Evolutionary conservation across 1,140 invertebrate species (phyloP), one percentile per base, ranked within the genome.

Genomic region (Brachionus rubens): DNA sequence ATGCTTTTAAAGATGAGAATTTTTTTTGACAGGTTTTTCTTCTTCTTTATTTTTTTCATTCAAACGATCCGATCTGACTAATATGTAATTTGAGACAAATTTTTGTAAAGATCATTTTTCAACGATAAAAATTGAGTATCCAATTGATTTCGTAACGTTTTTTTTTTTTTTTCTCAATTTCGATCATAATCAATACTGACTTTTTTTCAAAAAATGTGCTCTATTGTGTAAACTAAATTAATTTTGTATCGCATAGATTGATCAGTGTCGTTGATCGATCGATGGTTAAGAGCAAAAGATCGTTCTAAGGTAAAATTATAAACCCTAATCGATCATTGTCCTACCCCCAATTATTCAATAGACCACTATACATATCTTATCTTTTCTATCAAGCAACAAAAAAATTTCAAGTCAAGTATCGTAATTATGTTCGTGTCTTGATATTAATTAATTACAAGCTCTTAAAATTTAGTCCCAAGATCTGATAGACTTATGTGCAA

Each of bases 111-210:
- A 54, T 54, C 52, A 28, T 54, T 54, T 26, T 30, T 7, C 16
- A 9, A 16, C 19, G 54, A 59, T 59, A 33, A 9, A 36, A 33
- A 33, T 9, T 19, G 36, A 40, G 28, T 7, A 36, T 33, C 36
- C 28, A 28, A 33, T 54, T 59, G 54, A 59, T 59, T 21, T 59
- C 54, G 54, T 59, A 59, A 59, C 54, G 54, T 59, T 36, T 30
- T 12, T 1, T 26, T 52, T 21, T 59, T 36, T 30, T 12, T 1
- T 26, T 52, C 50, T 26, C 50, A 59, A 36, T 36, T 36, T 36
- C 30, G 54, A 54, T 54, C 10, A 26, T n/a, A 28, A 54, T 54
- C 52, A 28, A 54, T n/a, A n/a, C n/a, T n/a, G n/a, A n/a, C n/a
- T n/a, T n/a, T n/a, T n/a, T n/a, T n/a, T n/a, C n/a, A n/a, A n/a